Base-by-base conservation (phyloP, 1,140 invertebrate species). In the Drosophila insularis region DNA sequence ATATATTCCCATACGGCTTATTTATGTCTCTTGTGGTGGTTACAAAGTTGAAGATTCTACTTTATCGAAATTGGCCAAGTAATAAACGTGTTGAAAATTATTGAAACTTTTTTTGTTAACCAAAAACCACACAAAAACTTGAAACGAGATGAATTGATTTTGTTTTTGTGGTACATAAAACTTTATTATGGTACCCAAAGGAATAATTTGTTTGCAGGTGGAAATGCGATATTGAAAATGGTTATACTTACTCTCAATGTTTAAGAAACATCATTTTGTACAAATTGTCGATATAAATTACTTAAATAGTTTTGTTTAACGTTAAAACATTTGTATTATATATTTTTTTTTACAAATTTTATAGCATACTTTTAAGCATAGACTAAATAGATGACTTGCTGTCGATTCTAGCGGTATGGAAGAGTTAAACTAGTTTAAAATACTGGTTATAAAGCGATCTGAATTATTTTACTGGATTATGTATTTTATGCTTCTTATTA, bases 131-230 rank as follows among this genome's bases (percentile, higher is more conserved):
- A 50, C 8, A 21, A 43, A 40, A 58, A 40, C 11, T 27, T 17
- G 11, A 31, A 40, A 23, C 17, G 43, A 69, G 76, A 82, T 87
- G 79, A 82, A 89, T 87, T 84, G 71, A 82, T 89, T 82, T 77
- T 53, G 43, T 50, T 50, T 50, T 50, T 50, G 17, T 50, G 19
- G 17, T 17, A 50, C 8, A 50, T 11, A 50, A 50, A 50, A 50
- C 43, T 50, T 50, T 50, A 50, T 50, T 50, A 50, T 2, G 21
- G 17, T 17, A 0, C 43, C 43, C 43, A 50, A 50, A 21, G 43
- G 43, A 50, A 50, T 50, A 50, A 21, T 50, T 50, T 50, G 43
- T 21, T 50, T 50, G 43, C 43, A 21, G 43, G 43, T 50, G 43
- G 17, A 50, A 11, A 50, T 4, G 19, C 17, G 17, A 21, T 19